Evolutionary conservation across 2,888 invertebrate genomes (phyloP), one percentile per base, ranked within the genome.

Genomic region (Drosophila conformis): DNA sequence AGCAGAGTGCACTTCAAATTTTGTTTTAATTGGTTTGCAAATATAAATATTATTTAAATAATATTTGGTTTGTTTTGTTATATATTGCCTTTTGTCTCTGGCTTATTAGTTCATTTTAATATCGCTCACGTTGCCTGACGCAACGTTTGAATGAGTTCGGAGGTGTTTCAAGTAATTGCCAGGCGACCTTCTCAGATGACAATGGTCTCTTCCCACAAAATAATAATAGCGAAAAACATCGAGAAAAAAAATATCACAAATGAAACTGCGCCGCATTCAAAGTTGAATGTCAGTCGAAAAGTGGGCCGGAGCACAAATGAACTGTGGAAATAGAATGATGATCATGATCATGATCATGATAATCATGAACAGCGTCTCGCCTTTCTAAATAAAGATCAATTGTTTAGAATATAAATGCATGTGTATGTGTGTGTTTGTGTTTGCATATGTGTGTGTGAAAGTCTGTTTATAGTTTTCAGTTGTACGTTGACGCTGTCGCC

Each of bases 331-430:
- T 29, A 27, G 35, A 54, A 49, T 48, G 54, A 64, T 46, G 25
- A 49, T 38, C 7, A 51, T 53, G 38, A 63, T 38, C 10, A 51
- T 53, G 38, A 63, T 49, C 31, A 42, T 53, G 36, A 18, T 38
- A 5, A 61, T 62, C 29, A 57, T 70, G 57, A 54, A 25, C 10
- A 70, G 65, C 46, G 57, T 59, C 38, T 36, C 54, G 79, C 57
- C 76, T 80, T 82, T 85, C 79, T 70, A 83, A 87, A 85, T 80
- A 87, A 87, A 85, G 81, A 85, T 81, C 71, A 85, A 85, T 85
- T 85, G 85, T 77, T 83, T 85, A 87, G 76, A 69, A 74, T 80
- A 76, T 72, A 66, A 36, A 33, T 61, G 31, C 49, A 48, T 56
- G 29, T 57, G 29, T 52, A 11, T 49, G 36, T 58, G 29, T 70